These are phyloP conservation scores for Zelleria hepariella DNA, from an alignment of 2,888 invertebrate genomes.

Conservation along the genomic window DNA sequence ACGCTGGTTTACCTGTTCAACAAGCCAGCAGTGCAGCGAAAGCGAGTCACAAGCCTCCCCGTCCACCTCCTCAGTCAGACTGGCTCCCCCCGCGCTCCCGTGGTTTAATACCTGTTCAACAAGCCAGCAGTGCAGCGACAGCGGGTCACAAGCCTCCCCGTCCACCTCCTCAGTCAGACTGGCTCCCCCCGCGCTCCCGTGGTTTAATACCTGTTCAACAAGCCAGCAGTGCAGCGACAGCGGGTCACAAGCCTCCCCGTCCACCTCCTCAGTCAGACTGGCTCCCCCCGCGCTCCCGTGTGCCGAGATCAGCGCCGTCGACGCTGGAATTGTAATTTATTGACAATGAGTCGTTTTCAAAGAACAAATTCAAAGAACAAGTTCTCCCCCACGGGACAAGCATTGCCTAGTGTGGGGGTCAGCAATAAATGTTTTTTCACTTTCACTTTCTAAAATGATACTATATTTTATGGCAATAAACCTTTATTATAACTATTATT, in stretches of 20 bases:
- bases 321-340: too few relatives aligned
- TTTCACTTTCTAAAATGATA: too few relatives aligned
- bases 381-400: too few relatives aligned
- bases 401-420: too few relatives aligned
- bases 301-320: conserved; percentile 17
- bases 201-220: too few relatives aligned
- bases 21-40: conserved; percentile 73
- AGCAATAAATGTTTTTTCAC: too few relatives aligned
- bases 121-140: conserved; percentile 73
- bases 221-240: conserved; percentile 73
- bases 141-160: conserved; percentile 44
- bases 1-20: conserved; percentile 70
- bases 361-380: too few relatives aligned
- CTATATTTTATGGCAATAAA: too few relatives aligned
- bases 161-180: conserved; percentile 24
- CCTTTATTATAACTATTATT: too few relatives aligned
- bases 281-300: conserved; percentile 6
- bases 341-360: too few relatives aligned
- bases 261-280: conserved; percentile 13
- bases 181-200: conserved; percentile 14
- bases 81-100: conserved; percentile 14
- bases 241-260: conserved; percentile 38
- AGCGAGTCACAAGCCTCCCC: conserved; percentile 48
- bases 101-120: too few relatives aligned
- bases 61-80: conserved; percentile 23